phyloP scores from a whole-genome alignment of 1,140 invertebrate species.

The Globodera ellingtonae region DNA sequence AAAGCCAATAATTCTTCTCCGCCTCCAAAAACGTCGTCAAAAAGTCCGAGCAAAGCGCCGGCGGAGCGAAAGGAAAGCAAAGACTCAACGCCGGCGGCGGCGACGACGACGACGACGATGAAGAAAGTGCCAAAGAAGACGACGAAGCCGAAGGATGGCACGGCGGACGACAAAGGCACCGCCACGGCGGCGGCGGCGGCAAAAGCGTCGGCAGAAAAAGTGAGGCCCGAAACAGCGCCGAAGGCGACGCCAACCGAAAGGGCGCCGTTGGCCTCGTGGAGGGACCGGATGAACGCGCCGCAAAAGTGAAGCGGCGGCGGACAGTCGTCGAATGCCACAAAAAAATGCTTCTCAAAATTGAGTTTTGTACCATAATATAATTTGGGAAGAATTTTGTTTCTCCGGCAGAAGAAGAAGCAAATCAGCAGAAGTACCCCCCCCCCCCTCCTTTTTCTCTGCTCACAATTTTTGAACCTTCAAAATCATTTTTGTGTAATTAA shows the following conservation, averaged over 20 bases:
- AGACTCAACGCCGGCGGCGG: background rate
- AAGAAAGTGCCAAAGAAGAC: background rate
- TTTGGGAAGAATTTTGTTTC: no score
- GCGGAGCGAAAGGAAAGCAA: background rate
- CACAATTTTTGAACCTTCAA: no score
- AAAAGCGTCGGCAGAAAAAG: background rate
- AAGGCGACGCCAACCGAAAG: background rate
- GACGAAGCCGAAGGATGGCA: background rate
- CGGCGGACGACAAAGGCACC: background rate
- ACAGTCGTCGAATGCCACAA: background rate
- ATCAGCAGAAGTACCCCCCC: no score
- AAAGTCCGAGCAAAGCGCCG: background rate
- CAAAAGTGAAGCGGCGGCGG: background rate
- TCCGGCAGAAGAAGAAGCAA: no score
- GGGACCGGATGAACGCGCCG: background rate
- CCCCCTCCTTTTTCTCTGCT: no score
- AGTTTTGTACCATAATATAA: no score
- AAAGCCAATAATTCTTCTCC: background rate
- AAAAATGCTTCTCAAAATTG: no score
- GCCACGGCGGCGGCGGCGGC: no score
- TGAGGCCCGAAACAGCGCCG: background rate
- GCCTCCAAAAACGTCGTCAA: background rate
- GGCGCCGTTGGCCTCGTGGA: background rate
- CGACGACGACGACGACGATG: no score
- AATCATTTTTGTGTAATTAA: no score